Evolutionary conservation across 1,140 invertebrate genomes (phyloP), one percentile per base, ranked within the genome.

Genomic region (Euwallacea similis): DNA sequence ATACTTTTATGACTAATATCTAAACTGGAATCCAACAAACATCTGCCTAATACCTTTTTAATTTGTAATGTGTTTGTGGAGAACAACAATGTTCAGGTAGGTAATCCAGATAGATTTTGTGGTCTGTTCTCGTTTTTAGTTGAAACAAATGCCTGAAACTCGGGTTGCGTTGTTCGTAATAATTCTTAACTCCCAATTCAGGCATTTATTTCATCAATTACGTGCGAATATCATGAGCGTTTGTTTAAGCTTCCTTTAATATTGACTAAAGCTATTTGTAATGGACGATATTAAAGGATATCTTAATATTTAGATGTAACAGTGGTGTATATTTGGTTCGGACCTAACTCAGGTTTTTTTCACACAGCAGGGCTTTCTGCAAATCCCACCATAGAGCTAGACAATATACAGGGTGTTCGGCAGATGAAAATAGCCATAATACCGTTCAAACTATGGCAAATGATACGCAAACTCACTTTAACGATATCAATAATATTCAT

Each of bases 291-390:
- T 54, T 68, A 60, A 60, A 15, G 33, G 56, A 62, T 55, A 33
- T 33, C 21, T 33, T 33, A 33, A 33, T 33, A 33, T 33, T 33
- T 33, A 33, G 21, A 33, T 50, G 7, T 62, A 62, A 9, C 41
- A 55, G n/a, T 63, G 44, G 41, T 41, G 63, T 63, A 56, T 44
- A 42, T 69, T 62, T 64, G 43, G 60, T 70, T 64, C 68, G 58
- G 68, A 64, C 68, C 68, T 70, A 70, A 70, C 68, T 70, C 68
- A 63, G 68, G 66, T 71, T 67, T 72, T 72, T 64, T 74, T 72
- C 65, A 63, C 47, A 71, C 54, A 56, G 66, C 71, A 72, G 71
- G 71, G 60, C 71, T 72, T 63, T 67, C 64, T 68, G 66, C 64
- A 67, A 68, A 72, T 55, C 71, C 71, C 58, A 53, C 58, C 58